Percentiles rank a stretch among this genome's conserved stretches.
phyloP scores from a whole-genome alignment of 2,888 invertebrate genomes.

The Lingula anatina region DNA sequence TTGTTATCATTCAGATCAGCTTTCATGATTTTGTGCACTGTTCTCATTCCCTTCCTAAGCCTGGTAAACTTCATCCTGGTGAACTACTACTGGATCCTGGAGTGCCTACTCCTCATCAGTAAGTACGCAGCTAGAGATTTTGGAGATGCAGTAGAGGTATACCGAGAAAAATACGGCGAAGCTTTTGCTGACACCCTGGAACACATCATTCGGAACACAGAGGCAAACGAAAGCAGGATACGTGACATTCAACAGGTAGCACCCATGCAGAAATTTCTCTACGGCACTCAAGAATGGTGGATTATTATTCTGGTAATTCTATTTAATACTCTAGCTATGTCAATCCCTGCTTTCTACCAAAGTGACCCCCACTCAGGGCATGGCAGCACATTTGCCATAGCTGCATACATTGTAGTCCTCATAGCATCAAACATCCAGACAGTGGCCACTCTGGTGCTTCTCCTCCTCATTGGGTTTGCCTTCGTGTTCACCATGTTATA shows the following conservation, averaged over 20 bases:
- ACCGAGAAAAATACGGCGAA: neutral
- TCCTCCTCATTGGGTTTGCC: too few species aligned
- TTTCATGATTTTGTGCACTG: neutral
- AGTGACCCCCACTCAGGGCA: neutral
- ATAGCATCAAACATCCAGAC: too few species aligned
- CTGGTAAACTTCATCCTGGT: neutral
- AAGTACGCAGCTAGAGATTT: too few species aligned
- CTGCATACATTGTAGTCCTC: neutral
- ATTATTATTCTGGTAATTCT: neutral
- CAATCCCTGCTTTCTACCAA: neutral
- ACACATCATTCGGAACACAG: neutral
- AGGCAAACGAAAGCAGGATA: neutral
- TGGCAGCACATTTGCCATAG: neutral
- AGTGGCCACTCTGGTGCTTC: too few species aligned
- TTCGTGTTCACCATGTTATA: too few species aligned
- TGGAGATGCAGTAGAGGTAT: neutral
- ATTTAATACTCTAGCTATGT: neutral
- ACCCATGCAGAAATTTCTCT: neutral
- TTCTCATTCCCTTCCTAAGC: neutral
- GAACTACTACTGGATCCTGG: neutral
- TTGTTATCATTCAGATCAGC: neutral
- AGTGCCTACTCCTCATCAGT: neutral
- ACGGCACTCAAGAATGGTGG: neutral
- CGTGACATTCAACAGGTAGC: neutral
- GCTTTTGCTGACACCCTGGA: neutral